These are phyloP conservation scores for Clostera curtula DNA, from an alignment of 2,888 invertebrate species.

Conservation along the genomic window DNA sequence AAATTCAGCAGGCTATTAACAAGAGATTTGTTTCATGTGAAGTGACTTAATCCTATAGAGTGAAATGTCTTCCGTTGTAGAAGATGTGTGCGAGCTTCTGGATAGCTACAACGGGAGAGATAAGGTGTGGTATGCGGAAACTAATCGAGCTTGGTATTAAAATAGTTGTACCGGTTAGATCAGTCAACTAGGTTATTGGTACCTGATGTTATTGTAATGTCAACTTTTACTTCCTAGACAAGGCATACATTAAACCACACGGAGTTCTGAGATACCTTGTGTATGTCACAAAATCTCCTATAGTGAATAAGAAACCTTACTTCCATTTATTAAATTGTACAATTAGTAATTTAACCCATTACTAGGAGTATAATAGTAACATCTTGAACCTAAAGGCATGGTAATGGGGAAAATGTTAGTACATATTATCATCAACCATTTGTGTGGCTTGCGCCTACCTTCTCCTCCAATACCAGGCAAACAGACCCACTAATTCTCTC, in stretches of 20 bases:
- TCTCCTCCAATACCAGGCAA: too few relatives aligned
- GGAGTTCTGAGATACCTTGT: neutral
- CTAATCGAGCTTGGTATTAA: constrained; percentile 38
- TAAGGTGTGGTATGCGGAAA: constrained; percentile 77
- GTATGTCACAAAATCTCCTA: neutral
- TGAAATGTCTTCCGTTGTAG: constrained; percentile 52
- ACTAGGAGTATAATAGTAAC: too few relatives aligned
- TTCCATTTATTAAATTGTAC: too few relatives aligned
- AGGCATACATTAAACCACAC: neutral
- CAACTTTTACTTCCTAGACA: constrained; percentile 3
- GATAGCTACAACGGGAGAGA: constrained; percentile 90
- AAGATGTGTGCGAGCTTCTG: constrained; percentile 81
- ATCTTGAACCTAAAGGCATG: too few relatives aligned
- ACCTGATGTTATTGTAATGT: constrained; percentile 15
- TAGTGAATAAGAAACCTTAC: too few relatives aligned
- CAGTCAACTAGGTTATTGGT: too few relatives aligned
- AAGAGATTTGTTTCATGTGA: neutral
- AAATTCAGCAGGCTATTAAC: constrained; percentile 1
- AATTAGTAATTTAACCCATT: too few relatives aligned
- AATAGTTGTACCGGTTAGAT: constrained; percentile 25
- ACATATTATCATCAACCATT: too few relatives aligned
- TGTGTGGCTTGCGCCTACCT: too few relatives aligned
- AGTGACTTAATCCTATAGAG: constrained; percentile 6
- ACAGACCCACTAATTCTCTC: too few relatives aligned
- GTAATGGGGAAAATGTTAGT: too few relatives aligned